Evolutionary conservation across 2,113 vertebrate genomes (phyloP), one percentile per base, ranked within the genome.

Genomic region (Equus przewalskii): DNA sequence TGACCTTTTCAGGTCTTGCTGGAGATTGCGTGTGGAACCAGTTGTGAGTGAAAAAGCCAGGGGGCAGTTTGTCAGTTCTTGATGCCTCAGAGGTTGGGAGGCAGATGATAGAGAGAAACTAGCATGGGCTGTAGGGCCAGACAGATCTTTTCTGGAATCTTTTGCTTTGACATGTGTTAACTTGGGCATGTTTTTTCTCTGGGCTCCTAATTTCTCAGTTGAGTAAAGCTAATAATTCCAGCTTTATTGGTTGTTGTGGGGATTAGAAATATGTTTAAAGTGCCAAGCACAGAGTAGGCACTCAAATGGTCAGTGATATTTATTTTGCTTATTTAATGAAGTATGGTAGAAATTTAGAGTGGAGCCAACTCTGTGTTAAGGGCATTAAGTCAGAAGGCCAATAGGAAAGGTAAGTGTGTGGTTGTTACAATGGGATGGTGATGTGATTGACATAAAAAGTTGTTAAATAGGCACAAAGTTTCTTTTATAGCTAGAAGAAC

Each of bases 311-410:
- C 51, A 44, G 92, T 83, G 41, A 41, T 33, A 14, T 96, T 82
- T 69, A 19, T 76, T 93, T 97, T 87, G 10, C 15, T 72, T 94
- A 54, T 87, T 58, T 65, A 72, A n/a, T 86, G n/a, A 89, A 82
- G 11, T 56, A 24, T 26, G 65, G 26, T 58, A 65, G 64, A n/a
- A 64, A 64, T 65, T 64, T 64, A 41, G 44, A 92, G 19, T 79
- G 12, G 62, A 41, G 28, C 56, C 30, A 56, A 26, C 60, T 12
- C 33, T 56, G 21, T 76, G 18, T 90, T 72, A n/a, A 72, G 18
- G 26, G 62, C 86, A 8, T 91, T 36, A 65, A 83, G 67, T 85
- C 44, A 26, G 60, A 84, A 82, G 80, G 26, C 54, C 5, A 78
- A 10, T 65, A 67, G 72, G 88, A 44, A 26, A 49, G 51, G 22